These are phyloP conservation scores for Apogon talboti DNA, from an alignment of 2,797 vertebrate species.

Conservation along the genomic window DNA sequence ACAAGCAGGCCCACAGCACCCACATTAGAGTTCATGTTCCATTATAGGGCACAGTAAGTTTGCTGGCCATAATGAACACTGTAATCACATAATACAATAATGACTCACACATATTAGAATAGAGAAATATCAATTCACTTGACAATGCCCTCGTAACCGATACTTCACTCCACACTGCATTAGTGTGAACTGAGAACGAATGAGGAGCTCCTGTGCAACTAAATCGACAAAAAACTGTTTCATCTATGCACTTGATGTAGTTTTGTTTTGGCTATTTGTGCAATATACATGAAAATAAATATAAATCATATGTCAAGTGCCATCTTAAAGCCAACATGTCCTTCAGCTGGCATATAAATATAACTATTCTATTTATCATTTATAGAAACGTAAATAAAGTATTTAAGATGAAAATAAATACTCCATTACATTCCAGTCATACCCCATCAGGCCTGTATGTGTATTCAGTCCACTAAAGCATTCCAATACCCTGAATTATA, in stretches of 20 bases:
- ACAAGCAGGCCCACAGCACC: slow-evolving; percentile 58
- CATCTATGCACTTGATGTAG: too few species aligned
- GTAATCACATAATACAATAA: slow-evolving; percentile 59
- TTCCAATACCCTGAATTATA: slow-evolving; percentile 18
- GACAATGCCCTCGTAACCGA: slow-evolving; percentile 19
- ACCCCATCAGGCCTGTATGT: not conserved
- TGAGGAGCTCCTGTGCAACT: too few species aligned
- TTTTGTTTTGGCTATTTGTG: too few species aligned
- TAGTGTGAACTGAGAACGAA: slow-evolving; percentile 1
- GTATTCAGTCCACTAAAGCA: slow-evolving; percentile 20
- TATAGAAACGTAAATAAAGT: not conserved
- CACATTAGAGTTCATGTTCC: slow-evolving; percentile 61
- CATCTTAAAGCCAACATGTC: slow-evolving; percentile 30
- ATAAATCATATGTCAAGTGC: slow-evolving; percentile 35
- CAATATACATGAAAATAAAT: not conserved
- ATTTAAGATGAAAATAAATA: slow-evolving; percentile 36
- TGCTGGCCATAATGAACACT: slow-evolving; percentile 40
- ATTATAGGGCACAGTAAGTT: slow-evolving; percentile 53
- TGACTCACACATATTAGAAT: slow-evolving; percentile 19
- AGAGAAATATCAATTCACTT: slow-evolving; percentile 39
- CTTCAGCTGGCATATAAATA: slow-evolving; percentile 38
- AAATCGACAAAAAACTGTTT: too few species aligned
- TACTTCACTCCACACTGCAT: not conserved
- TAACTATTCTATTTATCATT: too few species aligned
- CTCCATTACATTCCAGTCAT: slow-evolving; percentile 11